Conservation (phyloP, 2,113 vertebrate species). For the Dicentrarchus labrax region DNA sequence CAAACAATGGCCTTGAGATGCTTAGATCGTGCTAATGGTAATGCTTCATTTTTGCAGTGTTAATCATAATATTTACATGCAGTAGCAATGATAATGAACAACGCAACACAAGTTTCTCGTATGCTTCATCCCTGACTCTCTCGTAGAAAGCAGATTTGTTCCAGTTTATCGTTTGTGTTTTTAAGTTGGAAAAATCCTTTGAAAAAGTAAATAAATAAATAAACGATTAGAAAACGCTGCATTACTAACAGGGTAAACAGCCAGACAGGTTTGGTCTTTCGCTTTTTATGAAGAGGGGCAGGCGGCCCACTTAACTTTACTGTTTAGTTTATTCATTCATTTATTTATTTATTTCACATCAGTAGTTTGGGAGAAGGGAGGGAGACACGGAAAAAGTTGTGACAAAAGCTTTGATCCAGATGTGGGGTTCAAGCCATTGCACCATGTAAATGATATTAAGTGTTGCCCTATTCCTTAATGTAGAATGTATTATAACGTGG, state of each 20-base stretch:
- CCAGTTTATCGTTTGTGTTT: constrained; percentile 6
- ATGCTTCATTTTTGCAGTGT: constrained; percentile 51
- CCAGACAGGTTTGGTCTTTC: constrained; percentile 14
- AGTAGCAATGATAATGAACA: constrained; percentile 51
- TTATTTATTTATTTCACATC: constrained; percentile 29
- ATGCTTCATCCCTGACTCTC: neutral
- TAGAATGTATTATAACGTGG: too few species aligned
- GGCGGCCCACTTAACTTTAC: constrained; percentile 33
- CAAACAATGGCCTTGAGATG: constrained; percentile 37
- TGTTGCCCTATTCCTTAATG: too few species aligned
- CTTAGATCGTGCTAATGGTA: constrained; percentile 34
- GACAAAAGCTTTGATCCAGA: constrained; percentile 24
- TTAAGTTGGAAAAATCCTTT: constrained; percentile 6
- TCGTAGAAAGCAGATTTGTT: constrained; percentile 16
- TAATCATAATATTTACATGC: constrained; percentile 64
- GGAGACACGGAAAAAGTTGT: constrained; percentile 2
- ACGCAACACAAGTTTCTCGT: constrained; percentile 4
- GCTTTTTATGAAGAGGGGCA: constrained; percentile 11
- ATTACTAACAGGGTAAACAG: constrained; percentile 12
- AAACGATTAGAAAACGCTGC: constrained; percentile 15
- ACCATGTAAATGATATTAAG: neutral
- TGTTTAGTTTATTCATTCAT: constrained; percentile 23
- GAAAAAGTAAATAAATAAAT: neutral
- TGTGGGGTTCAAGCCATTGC: neutral
- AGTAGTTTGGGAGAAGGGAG: neutral